Percentiles rank a stretch among this genome's conserved stretches.
These are phyloP conservation scores for Rhinoraja longicauda DNA, from an alignment of 2,797 vertebrate species.

Conservation along the genomic window DNA sequence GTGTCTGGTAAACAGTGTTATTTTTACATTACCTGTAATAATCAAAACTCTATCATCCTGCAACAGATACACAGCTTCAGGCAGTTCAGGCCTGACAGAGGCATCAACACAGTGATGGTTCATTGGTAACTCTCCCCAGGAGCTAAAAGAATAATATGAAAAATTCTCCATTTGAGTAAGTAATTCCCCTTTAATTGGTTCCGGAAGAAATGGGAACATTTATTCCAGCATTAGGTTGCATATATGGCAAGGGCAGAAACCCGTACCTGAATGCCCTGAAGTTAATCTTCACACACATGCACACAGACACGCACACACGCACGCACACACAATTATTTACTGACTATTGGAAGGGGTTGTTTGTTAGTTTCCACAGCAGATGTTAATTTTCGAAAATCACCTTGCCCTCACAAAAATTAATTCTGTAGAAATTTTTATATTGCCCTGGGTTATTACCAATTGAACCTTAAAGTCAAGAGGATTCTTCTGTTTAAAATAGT, in stretches of 20 bases:
- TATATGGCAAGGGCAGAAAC: background rate
- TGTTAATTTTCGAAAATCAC: background rate
- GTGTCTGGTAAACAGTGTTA: conserved; percentile 20
- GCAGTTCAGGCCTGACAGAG: background rate
- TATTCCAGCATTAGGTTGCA: background rate
- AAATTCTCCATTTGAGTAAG: background rate
- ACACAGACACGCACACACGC: too few species aligned
- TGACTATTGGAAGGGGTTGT: background rate
- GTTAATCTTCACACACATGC: background rate
- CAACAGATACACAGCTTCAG: background rate
- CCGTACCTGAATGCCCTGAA: background rate
- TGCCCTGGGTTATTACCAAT: background rate
- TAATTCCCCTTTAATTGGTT: conserved; percentile 7
- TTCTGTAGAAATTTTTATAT: too few species aligned
- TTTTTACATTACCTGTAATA: background rate
- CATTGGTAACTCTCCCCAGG: background rate
- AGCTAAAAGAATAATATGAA: background rate
- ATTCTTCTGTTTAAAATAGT: background rate
- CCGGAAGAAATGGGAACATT: background rate
- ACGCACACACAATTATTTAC: background rate
- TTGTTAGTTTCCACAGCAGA: background rate
- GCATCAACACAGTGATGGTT: background rate
- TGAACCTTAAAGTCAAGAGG: background rate
- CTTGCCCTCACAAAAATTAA: background rate
- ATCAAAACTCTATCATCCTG: background rate